phyloP scores from a whole-genome alignment of 92 coral and sea anemone species.

The Pocillopora meandrina region DNA sequence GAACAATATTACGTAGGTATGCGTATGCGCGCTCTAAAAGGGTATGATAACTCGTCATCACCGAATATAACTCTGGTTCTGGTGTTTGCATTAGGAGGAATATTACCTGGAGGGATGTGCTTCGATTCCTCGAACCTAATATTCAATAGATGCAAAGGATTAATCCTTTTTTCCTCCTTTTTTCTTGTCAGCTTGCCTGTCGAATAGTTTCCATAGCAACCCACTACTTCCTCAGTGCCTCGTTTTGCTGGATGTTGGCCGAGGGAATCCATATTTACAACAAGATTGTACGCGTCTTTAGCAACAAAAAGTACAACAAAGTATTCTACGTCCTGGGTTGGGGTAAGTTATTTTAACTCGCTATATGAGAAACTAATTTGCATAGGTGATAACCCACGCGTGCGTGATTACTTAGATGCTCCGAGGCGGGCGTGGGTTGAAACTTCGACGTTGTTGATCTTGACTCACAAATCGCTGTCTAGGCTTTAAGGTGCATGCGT shows the following conservation, averaged over 20 bases:
- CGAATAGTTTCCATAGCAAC: slow-evolving; percentile 75
- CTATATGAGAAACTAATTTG: neutral
- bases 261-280: slow-evolving; percentile 92
- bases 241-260: slow-evolving; percentile 92
- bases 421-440: too few relatives aligned
- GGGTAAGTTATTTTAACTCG: slow-evolving; percentile 56
- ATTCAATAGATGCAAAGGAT: neutral
- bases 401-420: too few relatives aligned
- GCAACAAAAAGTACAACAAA: slow-evolving; percentile 74
- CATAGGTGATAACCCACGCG: neutral
- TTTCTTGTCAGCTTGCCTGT: slow-evolving; percentile 65
- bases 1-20: too few relatives aligned
- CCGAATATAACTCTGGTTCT: too few relatives aligned
- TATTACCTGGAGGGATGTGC: neutral
- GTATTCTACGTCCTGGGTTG: slow-evolving; percentile 76
- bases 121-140: neutral
- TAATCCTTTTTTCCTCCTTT: too few relatives aligned
- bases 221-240: slow-evolving; percentile 82
- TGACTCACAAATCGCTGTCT: too few relatives aligned
- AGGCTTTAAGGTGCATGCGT: too few relatives aligned
- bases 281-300: slow-evolving; percentile 87
- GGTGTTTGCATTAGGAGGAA: too few relatives aligned
- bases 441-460: too few relatives aligned
- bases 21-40: too few relatives aligned
- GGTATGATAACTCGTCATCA: too few relatives aligned